Evolutionary conservation across 2,888 invertebrate genomes (phyloP).

Genomic region (Protodeltote pygarga): DNA sequence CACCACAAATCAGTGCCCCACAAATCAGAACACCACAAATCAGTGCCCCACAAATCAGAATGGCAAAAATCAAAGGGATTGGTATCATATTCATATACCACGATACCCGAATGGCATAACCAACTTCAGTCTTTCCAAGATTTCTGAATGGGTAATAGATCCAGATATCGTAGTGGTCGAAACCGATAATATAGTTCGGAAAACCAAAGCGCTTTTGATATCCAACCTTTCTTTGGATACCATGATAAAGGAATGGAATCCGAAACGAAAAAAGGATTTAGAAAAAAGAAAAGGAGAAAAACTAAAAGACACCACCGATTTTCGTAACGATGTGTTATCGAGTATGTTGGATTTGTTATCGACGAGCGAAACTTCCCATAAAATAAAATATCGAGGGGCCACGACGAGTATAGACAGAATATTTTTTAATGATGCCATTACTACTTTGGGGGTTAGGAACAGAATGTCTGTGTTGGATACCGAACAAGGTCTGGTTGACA

Average conservation of each 20-base stretch:
- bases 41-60: too few relatives aligned
- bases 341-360: not conserved
- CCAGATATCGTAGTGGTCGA: too few relatives aligned
- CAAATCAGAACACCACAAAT: too few relatives aligned
- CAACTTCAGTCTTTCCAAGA: too few relatives aligned
- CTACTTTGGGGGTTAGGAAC: not conserved
- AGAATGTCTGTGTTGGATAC: fast-evolving
- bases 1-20: too few relatives aligned
- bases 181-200: slow-evolving; percentile 4
- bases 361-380: not conserved
- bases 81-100: too few relatives aligned
- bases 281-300: not conserved
- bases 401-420: not conserved
- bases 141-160: too few relatives aligned
- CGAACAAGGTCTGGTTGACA: not conserved
- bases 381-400: not conserved
- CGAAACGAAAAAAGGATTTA: not conserved
- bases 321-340: slow-evolving; percentile 1
- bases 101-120: too few relatives aligned
- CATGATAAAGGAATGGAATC: not conserved
- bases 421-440: not conserved
- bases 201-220: slow-evolving; percentile 4
- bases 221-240: slow-evolving; percentile 2
- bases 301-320: not conserved
- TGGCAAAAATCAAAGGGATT: too few relatives aligned